Evolutionary conservation across 2,797 vertebrate genomes (phyloP).

Genomic region (Pelodytes ibericus): DNA sequence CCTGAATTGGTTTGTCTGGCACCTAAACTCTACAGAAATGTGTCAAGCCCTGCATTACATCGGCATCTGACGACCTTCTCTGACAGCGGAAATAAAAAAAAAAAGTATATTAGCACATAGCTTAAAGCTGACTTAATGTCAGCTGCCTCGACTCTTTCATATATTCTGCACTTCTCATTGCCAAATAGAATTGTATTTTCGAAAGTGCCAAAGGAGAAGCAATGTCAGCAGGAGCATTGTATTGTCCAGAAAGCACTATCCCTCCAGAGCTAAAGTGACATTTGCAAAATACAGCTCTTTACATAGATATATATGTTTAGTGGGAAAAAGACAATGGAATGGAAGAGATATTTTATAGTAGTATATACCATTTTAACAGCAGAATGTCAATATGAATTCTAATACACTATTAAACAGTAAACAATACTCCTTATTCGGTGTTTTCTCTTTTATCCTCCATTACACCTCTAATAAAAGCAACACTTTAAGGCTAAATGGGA

Average conservation of each 20-base stretch:
- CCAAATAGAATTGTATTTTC: background rate
- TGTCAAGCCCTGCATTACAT: too few species aligned
- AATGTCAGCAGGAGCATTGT: background rate
- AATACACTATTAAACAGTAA: too few species aligned
- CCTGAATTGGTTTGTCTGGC: too few species aligned
- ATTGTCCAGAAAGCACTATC: background rate
- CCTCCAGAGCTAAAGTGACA: background rate
- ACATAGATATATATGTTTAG: background rate
- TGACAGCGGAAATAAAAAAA: background rate
- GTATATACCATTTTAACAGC: too few species aligned
- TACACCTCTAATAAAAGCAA: too few species aligned
- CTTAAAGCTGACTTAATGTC: background rate
- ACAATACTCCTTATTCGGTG: too few species aligned
- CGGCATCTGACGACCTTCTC: background rate
- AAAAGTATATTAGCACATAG: background rate
- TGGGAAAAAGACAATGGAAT: too few species aligned
- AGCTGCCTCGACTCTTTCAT: background rate
- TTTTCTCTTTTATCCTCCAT: too few species aligned
- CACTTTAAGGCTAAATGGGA: too few species aligned
- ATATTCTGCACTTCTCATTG: background rate
- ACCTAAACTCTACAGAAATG: too few species aligned
- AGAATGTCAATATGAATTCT: too few species aligned
- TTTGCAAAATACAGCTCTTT: background rate
- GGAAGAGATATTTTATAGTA: too few species aligned
- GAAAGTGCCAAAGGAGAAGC: background rate